Base-by-base conservation (phyloP, 2,888 invertebrate species). In the Fissipunctia ypsillon region DNA sequence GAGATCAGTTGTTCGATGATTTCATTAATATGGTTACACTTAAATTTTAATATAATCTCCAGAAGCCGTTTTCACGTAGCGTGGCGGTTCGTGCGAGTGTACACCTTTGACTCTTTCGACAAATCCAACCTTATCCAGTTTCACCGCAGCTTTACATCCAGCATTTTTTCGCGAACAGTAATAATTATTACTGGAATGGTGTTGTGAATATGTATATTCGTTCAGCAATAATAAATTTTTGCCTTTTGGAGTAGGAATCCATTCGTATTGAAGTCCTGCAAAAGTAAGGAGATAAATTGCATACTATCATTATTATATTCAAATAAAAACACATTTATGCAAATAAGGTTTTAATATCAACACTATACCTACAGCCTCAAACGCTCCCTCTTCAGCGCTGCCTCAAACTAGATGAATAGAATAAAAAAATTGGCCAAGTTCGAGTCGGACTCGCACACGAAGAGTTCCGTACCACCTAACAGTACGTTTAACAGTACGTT, bases 211-310 rank as follows among this genome's bases (percentile, higher is more conserved):
- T 22, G 85, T 85, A 45, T 73, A 85, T 3, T 73, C 61, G 38
- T 84, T 65, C 57, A 84, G 14, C 76, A 85, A 70, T 25, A 84
- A 45, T 43, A 85, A 66, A 0, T 68, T 19, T 69, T 72, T 83
- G 9, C 83, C 83, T 35, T 69, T 82, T 38, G 61, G 54, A 0
- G 84, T 79, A 16, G 86, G 87, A 65, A 88, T 83, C 38, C 86
- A 84, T 9, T 83, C 69, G 43, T 78, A 84, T 28, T 66, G 70
- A 12, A 69, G 19, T 16, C 9, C 84, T 86, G 73, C 41, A 82
- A 83, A 64, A 60, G 14, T n/a, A 50, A 50, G 10, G 14, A 76
- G 9, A 50, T 28, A 43, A 14, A 45, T 70, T 71, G 14, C 19
- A 14, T n/a, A 31, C 3, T 45, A 52, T 19, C 25, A 64, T 43